A percentile compares a stretch with the other conserved stretches of the same genome.
These are phyloP conservation scores for Liposcelis brunnea DNA, from an alignment of 2,888 invertebrate genomes.

Conservation along the genomic window DNA sequence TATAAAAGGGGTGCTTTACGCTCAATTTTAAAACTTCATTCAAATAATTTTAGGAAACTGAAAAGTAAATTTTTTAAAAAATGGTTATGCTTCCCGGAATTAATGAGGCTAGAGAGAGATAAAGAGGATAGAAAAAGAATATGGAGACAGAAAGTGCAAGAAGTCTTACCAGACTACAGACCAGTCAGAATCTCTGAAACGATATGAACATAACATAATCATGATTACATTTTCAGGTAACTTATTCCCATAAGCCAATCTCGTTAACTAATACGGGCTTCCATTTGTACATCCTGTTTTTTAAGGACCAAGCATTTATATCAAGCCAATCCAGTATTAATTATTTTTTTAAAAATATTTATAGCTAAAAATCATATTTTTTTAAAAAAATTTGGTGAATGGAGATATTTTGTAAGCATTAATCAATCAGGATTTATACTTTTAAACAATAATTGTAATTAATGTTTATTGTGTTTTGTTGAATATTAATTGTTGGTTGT, in stretches of 20 bases:
- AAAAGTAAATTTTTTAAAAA: background rate
- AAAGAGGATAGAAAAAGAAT: constrained; percentile 48
- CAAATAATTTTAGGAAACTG: background rate
- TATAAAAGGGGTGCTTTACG: no score
- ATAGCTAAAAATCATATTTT: no score
- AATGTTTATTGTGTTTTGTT: no score
- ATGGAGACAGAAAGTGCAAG: constrained; percentile 54
- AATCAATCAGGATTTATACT: no score
- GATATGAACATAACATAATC: constrained; percentile 12
- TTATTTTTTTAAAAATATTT: no score
- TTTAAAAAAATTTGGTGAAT: no score
- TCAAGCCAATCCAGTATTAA: no score
- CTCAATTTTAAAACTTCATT: background rate
- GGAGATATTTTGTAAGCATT: no score
- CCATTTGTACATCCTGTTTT: no score
- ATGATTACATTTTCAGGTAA: constrained; percentile 1
- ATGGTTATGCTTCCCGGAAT: constrained; percentile 28
- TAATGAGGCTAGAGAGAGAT: constrained; percentile 43
- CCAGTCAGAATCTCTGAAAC: constrained; percentile 24
- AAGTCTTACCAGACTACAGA: constrained; percentile 49
- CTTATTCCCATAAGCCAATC: constrained; percentile 7
- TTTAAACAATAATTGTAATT: no score
- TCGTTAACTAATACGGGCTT: background rate
- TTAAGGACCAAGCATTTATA: no score
- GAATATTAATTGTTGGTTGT: no score